Conservation (phyloP, 2,888 invertebrate genomes). For the Cheilosia vernalis region DNA sequence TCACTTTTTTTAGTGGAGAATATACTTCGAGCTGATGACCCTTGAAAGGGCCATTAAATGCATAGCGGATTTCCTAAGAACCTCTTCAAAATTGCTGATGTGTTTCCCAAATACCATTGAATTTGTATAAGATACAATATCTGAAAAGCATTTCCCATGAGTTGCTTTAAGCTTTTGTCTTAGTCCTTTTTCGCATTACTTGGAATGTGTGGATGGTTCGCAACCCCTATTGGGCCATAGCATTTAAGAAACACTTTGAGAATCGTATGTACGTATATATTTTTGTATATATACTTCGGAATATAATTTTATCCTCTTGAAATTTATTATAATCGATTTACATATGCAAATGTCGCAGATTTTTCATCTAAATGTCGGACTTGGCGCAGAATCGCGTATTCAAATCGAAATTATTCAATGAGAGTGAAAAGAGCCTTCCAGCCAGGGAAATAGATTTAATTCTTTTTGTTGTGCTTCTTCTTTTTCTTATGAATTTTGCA, state of each 20-base stretch:
- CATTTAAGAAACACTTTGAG: slow-evolving; percentile 53
- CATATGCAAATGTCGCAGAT: slow-evolving; percentile 83
- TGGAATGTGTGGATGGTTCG: slow-evolving; percentile 43
- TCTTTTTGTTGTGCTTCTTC: slow-evolving; percentile 37
- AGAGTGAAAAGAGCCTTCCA: slow-evolving; percentile 76
- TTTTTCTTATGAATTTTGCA: slow-evolving; percentile 56
- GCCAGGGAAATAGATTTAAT: slow-evolving; percentile 35
- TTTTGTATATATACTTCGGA: slow-evolving; percentile 41
- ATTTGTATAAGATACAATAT: slow-evolving; percentile 64
- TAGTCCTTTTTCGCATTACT: slow-evolving; percentile 43
- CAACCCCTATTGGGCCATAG: slow-evolving; percentile 60
- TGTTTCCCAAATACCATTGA: slow-evolving; percentile 56
- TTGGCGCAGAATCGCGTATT: slow-evolving; percentile 77
- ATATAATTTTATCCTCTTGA: slow-evolving; percentile 76
- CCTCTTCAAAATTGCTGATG: slow-evolving; percentile 69
- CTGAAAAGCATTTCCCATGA: slow-evolving; percentile 55
- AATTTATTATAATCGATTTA: slow-evolving; percentile 83
- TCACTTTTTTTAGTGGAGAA: slow-evolving; percentile 17
- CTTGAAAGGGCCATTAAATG: slow-evolving; percentile 61
- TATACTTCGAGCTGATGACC: slow-evolving; percentile 72
- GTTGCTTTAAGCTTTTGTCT: slow-evolving; percentile 57
- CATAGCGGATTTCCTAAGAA: slow-evolving; percentile 61
- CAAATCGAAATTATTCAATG: slow-evolving; percentile 82
- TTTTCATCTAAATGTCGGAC: slow-evolving; percentile 79
- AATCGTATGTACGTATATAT: slow-evolving; percentile 29